These are phyloP conservation scores for Salminus brasiliensis DNA, from an alignment of 2,113 vertebrate species.

Conservation along the genomic window DNA sequence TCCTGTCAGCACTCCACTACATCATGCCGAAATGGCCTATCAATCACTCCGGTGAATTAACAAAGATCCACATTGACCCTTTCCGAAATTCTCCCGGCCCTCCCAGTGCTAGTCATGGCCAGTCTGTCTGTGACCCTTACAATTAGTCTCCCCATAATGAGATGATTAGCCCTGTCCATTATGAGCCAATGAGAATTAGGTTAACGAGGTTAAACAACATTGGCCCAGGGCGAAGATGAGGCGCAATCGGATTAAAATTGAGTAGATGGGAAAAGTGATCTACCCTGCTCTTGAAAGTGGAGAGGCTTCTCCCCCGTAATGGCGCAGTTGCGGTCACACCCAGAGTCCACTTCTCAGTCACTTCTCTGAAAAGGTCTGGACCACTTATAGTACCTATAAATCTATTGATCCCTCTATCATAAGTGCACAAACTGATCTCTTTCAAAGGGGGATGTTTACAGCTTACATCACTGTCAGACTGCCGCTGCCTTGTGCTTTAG, in stretches of 20 bases:
- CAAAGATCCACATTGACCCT: constrained; percentile 46
- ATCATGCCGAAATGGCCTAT: constrained; percentile 53
- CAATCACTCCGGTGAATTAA: constrained; percentile 57
- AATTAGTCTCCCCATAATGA: constrained; percentile 70
- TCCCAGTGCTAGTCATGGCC: constrained; percentile 47
- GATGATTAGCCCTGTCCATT: constrained; percentile 71
- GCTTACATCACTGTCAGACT: background rate
- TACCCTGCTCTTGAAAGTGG: constrained; percentile 74
- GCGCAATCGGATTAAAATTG: constrained; percentile 77
- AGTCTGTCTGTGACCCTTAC: constrained; percentile 58
- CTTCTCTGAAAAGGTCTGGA: constrained; percentile 58
- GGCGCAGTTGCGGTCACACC: constrained; percentile 69
- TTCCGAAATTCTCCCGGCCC: constrained; percentile 50
- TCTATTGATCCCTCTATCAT: constrained; percentile 61
- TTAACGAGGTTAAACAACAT: constrained; percentile 75
- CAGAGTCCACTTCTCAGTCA: constrained; percentile 71
- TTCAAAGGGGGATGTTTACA: constrained; percentile 10
- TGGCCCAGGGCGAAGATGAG: constrained; percentile 72
- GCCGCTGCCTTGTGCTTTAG: background rate
- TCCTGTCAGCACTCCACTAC: constrained; percentile 52
- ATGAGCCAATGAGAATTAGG: constrained; percentile 66
- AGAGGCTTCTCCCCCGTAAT: constrained; percentile 71
- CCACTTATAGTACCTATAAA: constrained; percentile 64
- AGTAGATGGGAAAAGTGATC: constrained; percentile 76
- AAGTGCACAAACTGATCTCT: constrained; percentile 24